These are phyloP conservation scores for Eristalis pertinax DNA, from an alignment of 2,888 invertebrate species.

Conservation along the genomic window DNA sequence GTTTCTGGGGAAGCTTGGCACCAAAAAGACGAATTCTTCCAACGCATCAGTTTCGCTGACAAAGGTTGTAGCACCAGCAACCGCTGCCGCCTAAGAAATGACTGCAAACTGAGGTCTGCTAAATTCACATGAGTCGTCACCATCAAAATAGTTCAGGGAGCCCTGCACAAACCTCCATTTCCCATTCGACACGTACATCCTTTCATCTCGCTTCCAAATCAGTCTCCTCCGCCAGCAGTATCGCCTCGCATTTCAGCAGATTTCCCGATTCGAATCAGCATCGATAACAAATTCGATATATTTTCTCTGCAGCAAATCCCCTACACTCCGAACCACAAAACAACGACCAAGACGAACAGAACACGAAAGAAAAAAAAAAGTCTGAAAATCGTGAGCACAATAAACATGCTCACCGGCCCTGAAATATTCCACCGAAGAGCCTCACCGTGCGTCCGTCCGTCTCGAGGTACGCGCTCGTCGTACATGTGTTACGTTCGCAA, in stretches of 20 bases:
- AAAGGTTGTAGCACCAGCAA: no score
- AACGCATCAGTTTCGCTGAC: no score
- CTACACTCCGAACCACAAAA: background rate
- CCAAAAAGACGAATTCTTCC: no score
- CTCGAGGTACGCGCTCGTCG: background rate
- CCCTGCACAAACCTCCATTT: no score
- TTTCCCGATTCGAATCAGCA: background rate
- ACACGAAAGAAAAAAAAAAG: background rate
- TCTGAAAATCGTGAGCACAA: conserved; percentile 55
- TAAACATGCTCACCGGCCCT: conserved; percentile 55
- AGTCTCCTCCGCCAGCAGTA: no score
- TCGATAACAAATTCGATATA: background rate
- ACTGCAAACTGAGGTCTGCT: no score
- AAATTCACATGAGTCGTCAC: no score
- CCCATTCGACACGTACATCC: no score
- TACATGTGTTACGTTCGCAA: background rate
- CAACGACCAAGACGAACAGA: conserved; percentile 2
- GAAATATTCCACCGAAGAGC: conserved; percentile 36
- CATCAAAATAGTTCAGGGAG: no score
- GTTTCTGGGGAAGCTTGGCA: no score
- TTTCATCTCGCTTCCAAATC: no score
- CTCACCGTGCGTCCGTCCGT: conserved; percentile 4
- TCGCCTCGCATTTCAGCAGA: background rate
- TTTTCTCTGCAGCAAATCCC: background rate
- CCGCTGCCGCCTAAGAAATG: no score